A percentile compares a stretch with the other conserved stretches of the same genome.
phyloP scores from a whole-genome alignment of 2,888 invertebrate genomes.

The Drosophila subsilvestris region DNA sequence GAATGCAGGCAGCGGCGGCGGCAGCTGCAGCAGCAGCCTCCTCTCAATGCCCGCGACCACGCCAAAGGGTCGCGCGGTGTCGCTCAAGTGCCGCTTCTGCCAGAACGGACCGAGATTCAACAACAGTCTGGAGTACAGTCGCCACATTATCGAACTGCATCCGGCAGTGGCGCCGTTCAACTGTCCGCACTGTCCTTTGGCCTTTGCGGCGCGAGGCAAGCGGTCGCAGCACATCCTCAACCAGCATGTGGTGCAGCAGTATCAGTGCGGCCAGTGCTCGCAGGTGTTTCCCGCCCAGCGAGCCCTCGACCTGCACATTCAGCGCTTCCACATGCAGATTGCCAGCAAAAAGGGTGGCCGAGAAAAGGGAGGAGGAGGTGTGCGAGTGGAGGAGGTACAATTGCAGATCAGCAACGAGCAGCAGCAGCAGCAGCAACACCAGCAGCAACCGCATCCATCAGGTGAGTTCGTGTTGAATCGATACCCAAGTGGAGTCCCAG shows the following conservation, averaged over 20 bases:
- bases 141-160: conserved; percentile 80
- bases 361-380: conserved; percentile 19
- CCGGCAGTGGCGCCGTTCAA: conserved; percentile 78
- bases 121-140: conserved; percentile 78
- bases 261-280: conserved; percentile 80
- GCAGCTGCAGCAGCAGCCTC: conserved; percentile 34
- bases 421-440: conserved; percentile 10
- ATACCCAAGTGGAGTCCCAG: neutral
- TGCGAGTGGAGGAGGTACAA: conserved; percentile 75
- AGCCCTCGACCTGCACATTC: conserved; percentile 76
- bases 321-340: conserved; percentile 71
- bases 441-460: conserved; percentile 22
- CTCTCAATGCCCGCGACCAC: conserved; percentile 42
- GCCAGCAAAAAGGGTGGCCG: conserved; percentile 1
- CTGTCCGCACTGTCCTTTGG: conserved; percentile 76
- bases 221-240: conserved; percentile 77
- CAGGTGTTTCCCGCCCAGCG: conserved; percentile 79
- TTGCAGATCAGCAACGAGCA: conserved; percentile 54
- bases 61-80: conserved; percentile 56
- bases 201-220: conserved; percentile 72
- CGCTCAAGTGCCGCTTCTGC: conserved; percentile 78
- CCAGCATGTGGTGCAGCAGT: conserved; percentile 74
- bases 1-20: conserved; percentile 24
- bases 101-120: conserved; percentile 81
- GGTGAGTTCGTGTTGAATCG: conserved; percentile 23